Conservation (phyloP, 2,888 invertebrate species). For the Anorthoa munda region DNA sequence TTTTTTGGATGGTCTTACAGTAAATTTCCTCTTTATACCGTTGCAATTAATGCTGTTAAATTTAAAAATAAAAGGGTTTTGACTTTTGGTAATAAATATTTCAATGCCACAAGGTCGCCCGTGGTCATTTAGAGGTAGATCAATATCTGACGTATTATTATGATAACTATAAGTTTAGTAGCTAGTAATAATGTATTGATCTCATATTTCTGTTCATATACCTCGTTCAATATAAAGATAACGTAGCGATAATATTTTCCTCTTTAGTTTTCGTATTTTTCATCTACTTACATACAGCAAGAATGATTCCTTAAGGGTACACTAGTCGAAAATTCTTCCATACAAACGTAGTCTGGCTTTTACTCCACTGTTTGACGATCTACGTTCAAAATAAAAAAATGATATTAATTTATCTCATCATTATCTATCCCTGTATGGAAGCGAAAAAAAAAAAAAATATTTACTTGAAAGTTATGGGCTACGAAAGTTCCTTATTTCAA, state of each 20-base stretch:
- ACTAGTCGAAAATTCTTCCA: too few relatives aligned
- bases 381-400: too few relatives aligned
- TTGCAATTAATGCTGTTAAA: conserved; percentile 25
- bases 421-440: too few relatives aligned
- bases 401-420: too few relatives aligned
- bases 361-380: too few relatives aligned
- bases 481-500: too few relatives aligned
- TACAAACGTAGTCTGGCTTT: too few relatives aligned
- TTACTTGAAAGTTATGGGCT: too few relatives aligned
- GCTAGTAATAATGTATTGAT: conserved; percentile 65
- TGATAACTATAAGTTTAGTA: conserved; percentile 42
- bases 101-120: conserved; percentile 7
- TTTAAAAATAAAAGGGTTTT: conserved; percentile 6
- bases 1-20: conserved; percentile 36
- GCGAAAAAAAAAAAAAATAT: too few relatives aligned
- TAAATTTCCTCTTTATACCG: conserved; percentile 11
- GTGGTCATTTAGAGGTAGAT: conserved; percentile 54
- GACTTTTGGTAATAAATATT: conserved; percentile 25
- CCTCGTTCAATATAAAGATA: conserved; percentile 47
- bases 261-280: conserved; percentile 9
- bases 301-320: neutral
- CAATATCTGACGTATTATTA: conserved; percentile 45
- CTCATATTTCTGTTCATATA: conserved; percentile 67
- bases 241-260: conserved; percentile 20
- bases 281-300: neutral